Evolutionary conservation across 1,140 invertebrate genomes (phyloP), one percentile per base, ranked within the genome.

Genomic region (Penaeus vannamei): DNA sequence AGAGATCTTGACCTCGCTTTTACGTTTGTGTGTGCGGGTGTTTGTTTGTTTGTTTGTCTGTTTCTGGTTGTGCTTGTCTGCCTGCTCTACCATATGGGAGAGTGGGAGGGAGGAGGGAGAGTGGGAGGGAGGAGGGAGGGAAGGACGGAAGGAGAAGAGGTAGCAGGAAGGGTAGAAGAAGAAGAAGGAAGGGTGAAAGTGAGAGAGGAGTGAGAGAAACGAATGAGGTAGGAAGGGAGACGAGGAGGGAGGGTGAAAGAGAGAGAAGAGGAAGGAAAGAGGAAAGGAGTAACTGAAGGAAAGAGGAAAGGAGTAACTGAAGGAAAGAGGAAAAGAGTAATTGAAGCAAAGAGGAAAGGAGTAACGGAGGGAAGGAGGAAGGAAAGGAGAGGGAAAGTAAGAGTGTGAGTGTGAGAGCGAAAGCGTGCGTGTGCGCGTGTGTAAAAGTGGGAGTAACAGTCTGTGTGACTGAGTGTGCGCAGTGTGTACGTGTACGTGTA

Each of bases 101-200:
- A 72, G 66, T n/a, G 76, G 46, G 76, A 32, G 76, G 46, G 76
- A 32, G 76, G 46, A 46, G 46, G 8, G 79, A 80, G 26, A 81
- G 32, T 46, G 10, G 53, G 32, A 81, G 36, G 46, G 79, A 81
- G 26, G 36, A 8, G 10, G 0, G 36, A 42, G 10, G 29, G 62
- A n/a, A 62, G n/a, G 29, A 60, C 61, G 80, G 32, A 60, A 83
- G 59, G 62, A 53, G 61, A 23, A 82, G 42, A 81, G 79, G 46
- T 32, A 81, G 79, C 42, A 36, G 46, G 79, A 81, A 36, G 46
- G 79, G 46, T 32, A 81, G 42, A 53, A 32, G 42, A 32, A 80
- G 79, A 46, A 23, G 29, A 36, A 81, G 79, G 60, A 7, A 59
- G 42, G 26, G 32, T 60, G 46, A 59, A 14, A 59, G 46, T 5